Conservation (phyloP, 2,797 vertebrate species). For the Anguilla marmorata region DNA sequence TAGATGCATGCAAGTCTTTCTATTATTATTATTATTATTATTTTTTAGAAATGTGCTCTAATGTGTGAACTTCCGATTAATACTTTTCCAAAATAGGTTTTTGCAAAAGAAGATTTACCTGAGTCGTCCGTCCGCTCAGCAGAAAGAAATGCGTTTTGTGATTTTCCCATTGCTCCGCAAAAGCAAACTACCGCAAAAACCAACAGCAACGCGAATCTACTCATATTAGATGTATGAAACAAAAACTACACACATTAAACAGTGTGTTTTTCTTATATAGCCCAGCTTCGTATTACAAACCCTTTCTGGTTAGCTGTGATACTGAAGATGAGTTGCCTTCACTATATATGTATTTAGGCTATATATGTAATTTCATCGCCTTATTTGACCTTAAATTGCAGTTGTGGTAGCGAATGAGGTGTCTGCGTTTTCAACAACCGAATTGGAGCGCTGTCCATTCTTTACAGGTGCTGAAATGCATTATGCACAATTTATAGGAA, state of each 20-base stretch:
- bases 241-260: background rate
- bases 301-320: background rate
- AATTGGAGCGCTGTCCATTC: slow-evolving; percentile 41
- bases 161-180: slow-evolving; percentile 49
- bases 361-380: background rate
- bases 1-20: too few species aligned
- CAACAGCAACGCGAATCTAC: slow-evolving; percentile 59
- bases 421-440: slow-evolving; percentile 38
- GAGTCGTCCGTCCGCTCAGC: slow-evolving; percentile 49
- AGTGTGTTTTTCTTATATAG: background rate
- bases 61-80: background rate
- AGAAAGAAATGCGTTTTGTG: slow-evolving; percentile 40
- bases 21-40: background rate
- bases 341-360: background rate
- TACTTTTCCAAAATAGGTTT: background rate
- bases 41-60: background rate
- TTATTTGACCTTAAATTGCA: slow-evolving; percentile 37
- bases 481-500: slow-evolving; percentile 48
- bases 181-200: slow-evolving; percentile 52
- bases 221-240: slow-evolving; percentile 50
- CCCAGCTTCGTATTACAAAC: background rate
- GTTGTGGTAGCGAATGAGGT: slow-evolving; percentile 52
- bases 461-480: slow-evolving; percentile 47
- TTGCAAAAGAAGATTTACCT: slow-evolving; percentile 57
- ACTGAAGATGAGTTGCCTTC: background rate